Base-by-base conservation (phyloP, 2,888 invertebrate species). In the Sylvicola cinctus region DNA sequence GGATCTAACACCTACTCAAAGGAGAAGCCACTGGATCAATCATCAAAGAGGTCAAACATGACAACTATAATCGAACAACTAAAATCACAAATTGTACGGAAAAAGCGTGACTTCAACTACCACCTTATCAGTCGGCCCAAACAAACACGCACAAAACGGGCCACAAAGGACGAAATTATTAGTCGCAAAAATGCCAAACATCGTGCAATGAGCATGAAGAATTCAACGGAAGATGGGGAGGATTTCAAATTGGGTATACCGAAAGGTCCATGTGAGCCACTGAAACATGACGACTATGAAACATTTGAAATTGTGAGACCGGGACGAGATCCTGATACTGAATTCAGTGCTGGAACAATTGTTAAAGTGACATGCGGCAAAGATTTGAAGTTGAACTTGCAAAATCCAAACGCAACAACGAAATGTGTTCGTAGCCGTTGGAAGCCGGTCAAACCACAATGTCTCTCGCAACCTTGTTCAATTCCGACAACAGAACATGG, bases 381-480 rank as follows among this genome's bases (percentile, higher is more conserved):
- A 41, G 83, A 83, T 3, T 83, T 79, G 46, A 72, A 71, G 10
- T 58, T 78, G 3, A 84, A 81, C 50, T 61, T 81, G 39, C 70
- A 70, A 36, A 65, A 66, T 14, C 63, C 65, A 35, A 83, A 83
- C 48, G 66, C 69, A 3, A 81, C 83, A 2, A 77, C 77, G 0
- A 74, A 74, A 46, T 90, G 90, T 51, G 72, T 76, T 3, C 65
- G 80, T 40, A 87, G 88, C 1, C 66, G 76, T 42, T 88, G 88
- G 88, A 78, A 74, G 45, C 84, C 84, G 0, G 69, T 70, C 39
- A 74, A 71, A 44, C 87, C 88, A 0, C 67, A 68, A 44, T 90
- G 88, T 52, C 63, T 73, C 47, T 75, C 84, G 48, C 62, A 83
- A 27, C 76, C 77, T 0, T 79, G 78, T 40, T 67, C 70, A 42